Percentiles rank a stretch among this genome's conserved stretches.
These are phyloP conservation scores for Channa maculata DNA, from an alignment of 2,113 vertebrate species.

Conservation along the genomic window DNA sequence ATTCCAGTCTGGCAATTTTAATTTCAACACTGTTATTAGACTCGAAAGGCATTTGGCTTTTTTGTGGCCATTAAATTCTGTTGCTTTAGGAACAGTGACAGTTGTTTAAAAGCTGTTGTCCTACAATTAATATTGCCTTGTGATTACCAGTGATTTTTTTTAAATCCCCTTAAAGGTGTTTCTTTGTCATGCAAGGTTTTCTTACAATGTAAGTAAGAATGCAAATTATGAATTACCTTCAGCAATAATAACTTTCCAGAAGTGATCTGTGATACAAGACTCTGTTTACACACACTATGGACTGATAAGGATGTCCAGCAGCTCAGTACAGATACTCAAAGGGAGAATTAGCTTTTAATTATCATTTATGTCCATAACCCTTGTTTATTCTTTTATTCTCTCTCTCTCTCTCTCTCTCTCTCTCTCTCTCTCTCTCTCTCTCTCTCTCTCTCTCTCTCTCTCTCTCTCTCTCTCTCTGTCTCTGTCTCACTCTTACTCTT, in stretches of 20 bases:
- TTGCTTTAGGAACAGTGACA: background rate
- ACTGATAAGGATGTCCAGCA: slow-evolving; percentile 3
- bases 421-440: background rate
- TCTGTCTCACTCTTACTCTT: background rate
- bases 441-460: background rate
- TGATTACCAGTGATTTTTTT: background rate
- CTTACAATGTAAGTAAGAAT: background rate
- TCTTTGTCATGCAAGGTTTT: background rate
- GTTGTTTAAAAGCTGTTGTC: background rate
- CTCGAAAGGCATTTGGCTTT: background rate
- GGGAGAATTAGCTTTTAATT: background rate
- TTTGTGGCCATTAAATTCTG: background rate
- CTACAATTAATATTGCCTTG: background rate
- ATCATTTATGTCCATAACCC: background rate
- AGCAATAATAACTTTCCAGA: too few species aligned
- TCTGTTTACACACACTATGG: background rate
- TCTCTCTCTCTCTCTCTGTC: background rate
- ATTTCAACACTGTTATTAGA: background rate
- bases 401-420: background rate
- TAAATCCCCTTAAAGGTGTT: background rate
- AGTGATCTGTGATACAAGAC: slow-evolving; percentile 3
- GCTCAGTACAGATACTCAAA: background rate
- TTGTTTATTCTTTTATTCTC: too few species aligned
- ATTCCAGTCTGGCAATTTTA: background rate
- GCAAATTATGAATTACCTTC: too few species aligned